Percentiles rank a stretch among this genome's conserved stretches.
Evolutionary conservation across 2,113 vertebrate genomes (phyloP).

Genomic region (Caranx ignobilis): DNA sequence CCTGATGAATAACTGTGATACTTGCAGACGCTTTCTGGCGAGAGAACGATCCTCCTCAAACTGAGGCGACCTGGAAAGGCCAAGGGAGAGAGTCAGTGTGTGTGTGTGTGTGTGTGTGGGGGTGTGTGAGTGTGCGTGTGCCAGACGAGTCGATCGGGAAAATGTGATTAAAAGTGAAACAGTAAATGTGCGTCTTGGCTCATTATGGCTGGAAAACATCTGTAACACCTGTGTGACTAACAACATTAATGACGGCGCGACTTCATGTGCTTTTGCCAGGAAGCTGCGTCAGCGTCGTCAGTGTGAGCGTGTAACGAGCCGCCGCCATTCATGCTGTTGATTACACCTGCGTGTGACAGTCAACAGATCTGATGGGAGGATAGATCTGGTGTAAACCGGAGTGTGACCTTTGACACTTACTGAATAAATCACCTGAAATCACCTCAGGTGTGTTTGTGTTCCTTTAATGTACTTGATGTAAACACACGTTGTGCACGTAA

Average conservation of each 20-base stretch:
- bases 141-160: background rate
- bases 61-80: slow-evolving; percentile 2
- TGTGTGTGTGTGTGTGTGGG: too few species aligned
- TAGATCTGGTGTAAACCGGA: background rate
- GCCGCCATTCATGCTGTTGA: background rate
- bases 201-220: background rate
- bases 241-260: slow-evolving; percentile 6
- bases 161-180: background rate
- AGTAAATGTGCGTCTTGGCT: background rate
- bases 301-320: background rate
- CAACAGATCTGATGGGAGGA: background rate
- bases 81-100: background rate
- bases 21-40: background rate
- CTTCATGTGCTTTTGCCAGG: slow-evolving; percentile 4
- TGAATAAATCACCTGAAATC: background rate
- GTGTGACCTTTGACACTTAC: background rate
- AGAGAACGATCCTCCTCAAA: background rate
- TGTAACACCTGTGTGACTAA: slow-evolving; percentile 5
- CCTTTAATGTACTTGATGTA: too few species aligned
- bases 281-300: background rate
- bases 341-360: slow-evolving; percentile 1
- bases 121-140: too few species aligned
- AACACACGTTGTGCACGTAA: too few species aligned
- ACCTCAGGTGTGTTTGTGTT: too few species aligned
- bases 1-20: background rate